Conservation (phyloP, 2,113 vertebrate genomes). For the Crotalus tigris region DNA sequence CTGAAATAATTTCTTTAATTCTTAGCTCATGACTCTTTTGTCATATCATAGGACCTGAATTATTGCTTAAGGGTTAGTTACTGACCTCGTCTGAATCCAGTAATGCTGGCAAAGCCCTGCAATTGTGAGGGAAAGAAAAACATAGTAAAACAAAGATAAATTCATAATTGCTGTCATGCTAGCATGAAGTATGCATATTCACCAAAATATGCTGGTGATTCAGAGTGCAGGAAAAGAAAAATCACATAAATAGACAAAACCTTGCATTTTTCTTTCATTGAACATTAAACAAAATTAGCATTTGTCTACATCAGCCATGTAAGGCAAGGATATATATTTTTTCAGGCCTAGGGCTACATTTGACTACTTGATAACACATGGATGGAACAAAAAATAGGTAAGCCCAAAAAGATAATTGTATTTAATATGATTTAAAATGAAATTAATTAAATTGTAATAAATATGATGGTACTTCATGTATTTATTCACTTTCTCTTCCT, state of each 20-base stretch:
- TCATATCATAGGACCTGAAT: slow-evolving; percentile 45
- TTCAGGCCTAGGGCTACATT: not conserved
- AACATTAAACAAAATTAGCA: not conserved
- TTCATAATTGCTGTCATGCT: not conserved
- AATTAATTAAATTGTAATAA: not conserved
- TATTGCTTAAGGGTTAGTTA: slow-evolving; percentile 51
- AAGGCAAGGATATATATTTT: not conserved
- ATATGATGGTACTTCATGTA: not conserved
- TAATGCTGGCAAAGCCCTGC: slow-evolving; percentile 79
- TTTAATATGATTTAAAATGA: not conserved
- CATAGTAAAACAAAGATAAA: not conserved
- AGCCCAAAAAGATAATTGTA: not conserved
- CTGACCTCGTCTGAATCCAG: slow-evolving; percentile 84
- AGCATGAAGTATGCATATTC: not conserved
- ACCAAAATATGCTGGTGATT: not conserved
- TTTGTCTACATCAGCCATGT: not conserved
- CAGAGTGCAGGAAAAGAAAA: not conserved
- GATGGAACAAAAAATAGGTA: not conserved
- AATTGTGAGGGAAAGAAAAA: slow-evolving; percentile 12
- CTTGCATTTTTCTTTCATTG: not conserved
- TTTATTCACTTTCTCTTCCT: not conserved
- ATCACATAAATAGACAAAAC: not conserved
- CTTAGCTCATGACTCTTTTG: slow-evolving; percentile 37
- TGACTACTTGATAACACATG: not conserved
- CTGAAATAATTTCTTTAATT: slow-evolving; percentile 22